Percentiles rank a stretch among this genome's conserved stretches.
Conservation (phyloP, 2,888 invertebrate species). For the Alcis repandata region DNA sequence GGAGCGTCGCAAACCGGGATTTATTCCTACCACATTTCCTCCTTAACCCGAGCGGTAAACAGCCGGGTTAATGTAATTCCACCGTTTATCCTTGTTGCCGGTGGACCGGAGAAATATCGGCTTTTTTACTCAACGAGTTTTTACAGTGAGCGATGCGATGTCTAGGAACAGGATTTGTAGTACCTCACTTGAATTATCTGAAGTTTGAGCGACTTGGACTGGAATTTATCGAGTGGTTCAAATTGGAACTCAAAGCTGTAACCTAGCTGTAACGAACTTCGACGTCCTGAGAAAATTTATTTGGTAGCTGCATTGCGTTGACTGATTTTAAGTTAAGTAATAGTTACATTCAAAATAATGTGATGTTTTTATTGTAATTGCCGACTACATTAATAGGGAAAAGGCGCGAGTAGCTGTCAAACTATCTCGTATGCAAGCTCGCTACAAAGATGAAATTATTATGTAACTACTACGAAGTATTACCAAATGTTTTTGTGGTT, state of each 20-base stretch:
- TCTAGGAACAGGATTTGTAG: neutral
- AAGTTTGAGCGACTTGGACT: neutral
- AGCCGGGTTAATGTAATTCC: constrained; percentile 54
- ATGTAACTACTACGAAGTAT: too few relatives aligned
- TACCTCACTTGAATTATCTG: neutral
- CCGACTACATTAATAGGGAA: too few relatives aligned
- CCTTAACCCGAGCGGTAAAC: constrained; percentile 47
- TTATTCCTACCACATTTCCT: constrained; percentile 49
- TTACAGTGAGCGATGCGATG: constrained; percentile 27
- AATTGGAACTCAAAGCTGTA: neutral
- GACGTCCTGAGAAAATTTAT: too few relatives aligned
- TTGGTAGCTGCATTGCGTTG: too few relatives aligned
- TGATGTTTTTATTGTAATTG: too few relatives aligned
- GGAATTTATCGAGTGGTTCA: neutral
- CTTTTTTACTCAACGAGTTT: constrained; percentile 37
- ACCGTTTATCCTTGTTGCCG: constrained; percentile 53
- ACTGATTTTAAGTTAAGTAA: too few relatives aligned
- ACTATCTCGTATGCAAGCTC: too few relatives aligned
- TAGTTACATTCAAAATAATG: too few relatives aligned
- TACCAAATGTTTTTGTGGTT: too few relatives aligned
- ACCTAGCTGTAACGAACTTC: neutral
- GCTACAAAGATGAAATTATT: too few relatives aligned
- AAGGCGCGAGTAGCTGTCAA: too few relatives aligned
- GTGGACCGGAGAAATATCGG: constrained; percentile 44
- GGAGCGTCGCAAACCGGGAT: constrained; percentile 46